phyloP scores from a whole-genome alignment of 2,113 vertebrate species.

The Baryphthengus martii region DNA sequence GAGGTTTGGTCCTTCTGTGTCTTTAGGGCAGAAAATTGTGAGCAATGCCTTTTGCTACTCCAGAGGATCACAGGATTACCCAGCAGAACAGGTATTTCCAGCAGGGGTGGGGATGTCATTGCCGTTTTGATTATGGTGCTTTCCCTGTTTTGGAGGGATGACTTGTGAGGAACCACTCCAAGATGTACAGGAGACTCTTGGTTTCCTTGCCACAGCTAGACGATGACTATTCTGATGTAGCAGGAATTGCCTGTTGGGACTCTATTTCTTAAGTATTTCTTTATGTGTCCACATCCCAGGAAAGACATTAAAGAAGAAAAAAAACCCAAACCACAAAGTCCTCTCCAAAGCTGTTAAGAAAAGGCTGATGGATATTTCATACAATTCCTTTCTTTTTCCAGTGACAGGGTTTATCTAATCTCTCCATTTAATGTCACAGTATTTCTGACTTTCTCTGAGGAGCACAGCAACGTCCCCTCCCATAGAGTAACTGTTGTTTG shows the following conservation, averaged over 20 bases:
- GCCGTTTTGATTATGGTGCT: background rate
- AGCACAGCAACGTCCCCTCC: background rate
- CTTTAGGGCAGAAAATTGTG: background rate
- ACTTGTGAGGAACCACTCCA: background rate
- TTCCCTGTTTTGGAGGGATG: background rate
- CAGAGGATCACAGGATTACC: background rate
- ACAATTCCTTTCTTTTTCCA: background rate
- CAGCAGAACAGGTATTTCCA: background rate
- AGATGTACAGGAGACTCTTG: background rate
- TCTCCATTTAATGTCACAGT: background rate
- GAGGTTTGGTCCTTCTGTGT: background rate
- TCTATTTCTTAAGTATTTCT: background rate
- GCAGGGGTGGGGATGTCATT: background rate
- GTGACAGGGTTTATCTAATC: background rate
- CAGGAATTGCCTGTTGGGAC: background rate
- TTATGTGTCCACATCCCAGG: background rate
- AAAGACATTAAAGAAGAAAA: background rate
- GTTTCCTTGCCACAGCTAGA: background rate
- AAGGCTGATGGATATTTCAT: background rate
- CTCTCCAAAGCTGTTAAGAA: background rate
- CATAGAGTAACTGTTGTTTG: background rate
- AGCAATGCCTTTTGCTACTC: background rate
- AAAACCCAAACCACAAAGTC: fast-evolving
- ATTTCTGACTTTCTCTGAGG: background rate
- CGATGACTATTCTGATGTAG: background rate